Conservation (phyloP, 1,140 invertebrate genomes). For the Halictus rubicundus region DNA sequence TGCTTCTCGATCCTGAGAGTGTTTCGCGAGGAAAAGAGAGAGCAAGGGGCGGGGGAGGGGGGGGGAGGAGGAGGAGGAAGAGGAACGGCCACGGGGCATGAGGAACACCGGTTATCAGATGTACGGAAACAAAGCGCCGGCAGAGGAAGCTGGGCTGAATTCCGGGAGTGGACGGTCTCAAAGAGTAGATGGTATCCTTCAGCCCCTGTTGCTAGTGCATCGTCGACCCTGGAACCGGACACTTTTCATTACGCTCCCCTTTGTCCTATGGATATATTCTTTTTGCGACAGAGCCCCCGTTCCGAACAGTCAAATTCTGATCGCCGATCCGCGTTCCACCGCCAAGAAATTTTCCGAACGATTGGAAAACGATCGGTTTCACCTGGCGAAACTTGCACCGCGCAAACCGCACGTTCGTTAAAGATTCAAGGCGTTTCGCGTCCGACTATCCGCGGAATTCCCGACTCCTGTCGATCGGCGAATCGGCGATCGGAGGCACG, state of each 20-base stretch:
- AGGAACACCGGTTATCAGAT: slow-evolving; percentile 67
- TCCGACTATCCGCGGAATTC: too few relatives aligned
- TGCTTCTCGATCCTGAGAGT: slow-evolving; percentile 10
- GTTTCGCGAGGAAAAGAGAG: background rate
- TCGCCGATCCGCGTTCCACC: background rate
- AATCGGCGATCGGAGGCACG: too few relatives aligned
- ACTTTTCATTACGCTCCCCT: slow-evolving; percentile 73
- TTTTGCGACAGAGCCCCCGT: slow-evolving; percentile 60
- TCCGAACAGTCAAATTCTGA: slow-evolving; percentile 44
- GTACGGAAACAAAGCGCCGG: slow-evolving; percentile 69
- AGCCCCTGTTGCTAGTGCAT: slow-evolving; percentile 42
- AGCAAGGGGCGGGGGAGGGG: background rate
- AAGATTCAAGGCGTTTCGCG: too few relatives aligned
- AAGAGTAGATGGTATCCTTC: slow-evolving; percentile 64
- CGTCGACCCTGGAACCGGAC: slow-evolving; percentile 55
- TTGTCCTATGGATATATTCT: slow-evolving; percentile 67
- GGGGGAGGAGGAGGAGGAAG: background rate
- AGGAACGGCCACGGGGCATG: slow-evolving; percentile 2
- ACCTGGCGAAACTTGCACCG: too few relatives aligned
- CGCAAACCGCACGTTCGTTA: too few relatives aligned
- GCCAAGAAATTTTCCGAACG: too few relatives aligned
- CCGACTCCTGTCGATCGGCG: too few relatives aligned
- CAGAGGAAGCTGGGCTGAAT: slow-evolving; percentile 67
- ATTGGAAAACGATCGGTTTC: too few relatives aligned
- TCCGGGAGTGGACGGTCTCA: slow-evolving; percentile 65